These are phyloP conservation scores for Diabrotica balteata DNA, from an alignment of 2,888 invertebrate genomes.

Conservation along the genomic window DNA sequence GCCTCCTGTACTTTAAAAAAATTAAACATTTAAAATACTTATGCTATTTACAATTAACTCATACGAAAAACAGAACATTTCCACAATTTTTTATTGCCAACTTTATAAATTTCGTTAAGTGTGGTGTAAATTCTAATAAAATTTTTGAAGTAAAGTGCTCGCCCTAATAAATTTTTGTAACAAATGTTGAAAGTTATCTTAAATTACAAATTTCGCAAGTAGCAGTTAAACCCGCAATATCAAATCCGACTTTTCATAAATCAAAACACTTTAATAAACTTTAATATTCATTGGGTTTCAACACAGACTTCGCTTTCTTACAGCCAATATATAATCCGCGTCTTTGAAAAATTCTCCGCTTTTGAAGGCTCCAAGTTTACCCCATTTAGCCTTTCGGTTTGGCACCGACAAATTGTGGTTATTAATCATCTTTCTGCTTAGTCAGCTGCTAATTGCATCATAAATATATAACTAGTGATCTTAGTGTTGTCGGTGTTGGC, in stretches of 20 bases:
- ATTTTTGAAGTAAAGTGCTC: no score
- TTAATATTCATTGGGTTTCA: not conserved
- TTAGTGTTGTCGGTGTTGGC: conserved; percentile 19
- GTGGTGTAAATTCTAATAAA: no score
- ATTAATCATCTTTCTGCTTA: conserved; percentile 44
- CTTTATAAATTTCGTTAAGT: no score
- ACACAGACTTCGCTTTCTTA: not conserved
- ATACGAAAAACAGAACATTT: no score
- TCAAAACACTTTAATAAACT: not conserved
- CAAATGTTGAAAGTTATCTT: no score
- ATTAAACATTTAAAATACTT: no score
- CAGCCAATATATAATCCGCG: not conserved
- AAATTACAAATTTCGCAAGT: no score
- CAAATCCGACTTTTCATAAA: not conserved
- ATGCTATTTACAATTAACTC: no score
- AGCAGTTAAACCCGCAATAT: no score
- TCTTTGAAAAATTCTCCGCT: conserved; percentile 9
- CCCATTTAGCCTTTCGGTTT: conserved; percentile 23
- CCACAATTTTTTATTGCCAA: no score
- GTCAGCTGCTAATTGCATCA: conserved; percentile 43
- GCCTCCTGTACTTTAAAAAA: no score
- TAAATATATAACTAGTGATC: conserved; percentile 44
- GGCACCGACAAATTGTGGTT: conserved; percentile 41
- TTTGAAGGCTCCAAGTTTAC: conserved; percentile 4
- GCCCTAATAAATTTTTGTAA: no score